Evolutionary conservation across 2,797 vertebrate species (phyloP).

Genomic region (Enteromius unitaeniatus): DNA sequence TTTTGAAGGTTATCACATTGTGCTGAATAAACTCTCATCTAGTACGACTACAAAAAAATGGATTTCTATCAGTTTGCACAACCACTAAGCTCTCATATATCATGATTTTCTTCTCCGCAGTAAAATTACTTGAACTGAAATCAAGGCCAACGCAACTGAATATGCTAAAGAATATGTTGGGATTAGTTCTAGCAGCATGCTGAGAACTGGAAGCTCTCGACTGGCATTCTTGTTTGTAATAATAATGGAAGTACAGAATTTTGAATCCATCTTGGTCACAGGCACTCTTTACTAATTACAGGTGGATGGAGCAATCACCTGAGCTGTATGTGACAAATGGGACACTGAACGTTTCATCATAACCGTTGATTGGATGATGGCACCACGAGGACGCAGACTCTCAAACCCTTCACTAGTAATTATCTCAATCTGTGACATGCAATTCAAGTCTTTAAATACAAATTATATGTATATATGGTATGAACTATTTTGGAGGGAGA

Average conservation of each 20-base stretch:
- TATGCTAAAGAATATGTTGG: not conserved
- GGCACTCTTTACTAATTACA: not conserved
- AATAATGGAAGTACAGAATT: not conserved
- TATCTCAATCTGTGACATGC: not conserved
- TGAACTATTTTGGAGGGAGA: too few species aligned
- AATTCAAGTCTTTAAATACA: not conserved
- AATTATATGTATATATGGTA: not conserved
- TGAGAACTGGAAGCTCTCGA: not conserved
- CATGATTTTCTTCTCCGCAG: not conserved
- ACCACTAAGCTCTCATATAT: not conserved
- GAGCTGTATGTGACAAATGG: not conserved
- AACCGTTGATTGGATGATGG: not conserved
- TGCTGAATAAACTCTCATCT: not conserved
- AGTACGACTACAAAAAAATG: not conserved
- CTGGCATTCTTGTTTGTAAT: not conserved
- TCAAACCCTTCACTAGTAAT: not conserved
- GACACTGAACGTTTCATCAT: not conserved
- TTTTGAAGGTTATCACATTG: conserved; percentile 21
- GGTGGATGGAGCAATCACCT: conserved; percentile 3
- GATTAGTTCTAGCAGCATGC: not conserved
- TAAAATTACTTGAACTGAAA: not conserved
- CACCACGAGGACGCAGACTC: not conserved
- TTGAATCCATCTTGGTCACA: not conserved
- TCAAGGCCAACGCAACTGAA: not conserved
- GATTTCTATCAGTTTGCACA: not conserved